Evolutionary conservation across 2,888 invertebrate species (phyloP).

Genomic region (Agonopterix subpropinquella): DNA sequence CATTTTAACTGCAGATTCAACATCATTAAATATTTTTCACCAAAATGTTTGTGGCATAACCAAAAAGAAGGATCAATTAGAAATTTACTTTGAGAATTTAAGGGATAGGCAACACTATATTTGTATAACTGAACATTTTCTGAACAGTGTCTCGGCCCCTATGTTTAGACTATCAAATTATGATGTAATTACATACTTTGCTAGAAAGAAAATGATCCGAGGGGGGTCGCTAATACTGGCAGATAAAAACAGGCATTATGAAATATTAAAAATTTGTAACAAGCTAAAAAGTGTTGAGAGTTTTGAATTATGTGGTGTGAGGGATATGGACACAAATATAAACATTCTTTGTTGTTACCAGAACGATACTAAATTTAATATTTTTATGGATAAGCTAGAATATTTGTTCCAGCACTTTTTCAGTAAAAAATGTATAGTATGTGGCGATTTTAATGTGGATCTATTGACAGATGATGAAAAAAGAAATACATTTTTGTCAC

Average conservation of each 20-base stretch:
- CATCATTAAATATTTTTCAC: background rate
- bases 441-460: too few species aligned
- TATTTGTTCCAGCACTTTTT: background rate
- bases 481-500: background rate
- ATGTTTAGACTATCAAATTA: background rate
- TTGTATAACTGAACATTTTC: conserved; percentile 3
- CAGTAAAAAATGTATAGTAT: background rate
- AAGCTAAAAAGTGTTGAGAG: background rate
- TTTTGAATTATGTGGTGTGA: conserved; percentile 2
- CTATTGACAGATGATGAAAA: background rate
- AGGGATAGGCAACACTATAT: background rate
- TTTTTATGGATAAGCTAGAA: conserved; percentile 1
- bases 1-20: too few species aligned
- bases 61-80: conserved; percentile 1
- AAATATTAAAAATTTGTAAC: background rate
- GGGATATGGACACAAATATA: background rate
- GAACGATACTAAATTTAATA: background rate
- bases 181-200: background rate
- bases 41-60: conserved; percentile 4
- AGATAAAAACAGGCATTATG: background rate
- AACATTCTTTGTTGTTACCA: background rate
- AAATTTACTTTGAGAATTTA: background rate
- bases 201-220: background rate
- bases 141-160: background rate
- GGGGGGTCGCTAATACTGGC: background rate